Conservation (phyloP, 1,140 invertebrate species). For the Ips nitidus region DNA sequence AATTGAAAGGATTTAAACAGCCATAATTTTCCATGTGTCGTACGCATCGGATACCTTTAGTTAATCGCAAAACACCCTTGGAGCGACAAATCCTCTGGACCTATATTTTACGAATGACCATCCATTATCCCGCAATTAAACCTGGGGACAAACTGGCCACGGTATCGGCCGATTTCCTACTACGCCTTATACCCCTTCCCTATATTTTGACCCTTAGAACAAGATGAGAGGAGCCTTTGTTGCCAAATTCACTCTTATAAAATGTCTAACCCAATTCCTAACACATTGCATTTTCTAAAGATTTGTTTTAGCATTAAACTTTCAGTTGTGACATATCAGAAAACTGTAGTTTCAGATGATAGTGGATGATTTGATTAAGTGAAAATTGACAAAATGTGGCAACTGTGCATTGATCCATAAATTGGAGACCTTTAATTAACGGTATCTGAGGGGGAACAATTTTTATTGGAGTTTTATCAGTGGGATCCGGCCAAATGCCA, state of each 20-base stretch:
- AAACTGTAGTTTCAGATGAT: no score
- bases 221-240: background rate
- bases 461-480: constrained; percentile 38
- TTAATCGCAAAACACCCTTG: constrained; percentile 36
- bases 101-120: constrained; percentile 36
- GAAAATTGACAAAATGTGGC: background rate
- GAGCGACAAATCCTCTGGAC: constrained; percentile 36
- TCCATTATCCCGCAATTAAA: constrained; percentile 45
- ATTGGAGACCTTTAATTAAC: constrained; percentile 30
- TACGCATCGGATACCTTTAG: constrained; percentile 32
- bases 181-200: constrained; percentile 20
- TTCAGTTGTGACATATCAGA: no score
- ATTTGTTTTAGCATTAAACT: background rate
- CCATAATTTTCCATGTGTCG: constrained; percentile 25
- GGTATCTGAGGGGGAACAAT: constrained; percentile 32
- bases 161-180: constrained; percentile 32
- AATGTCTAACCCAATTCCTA: no score
- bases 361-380: no score
- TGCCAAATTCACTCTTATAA: background rate
- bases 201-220: constrained; percentile 8
- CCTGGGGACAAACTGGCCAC: constrained; percentile 39
- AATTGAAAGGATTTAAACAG: background rate
- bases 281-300: no score
- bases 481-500: constrained; percentile 10
- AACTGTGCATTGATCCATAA: constrained; percentile 16